Evolutionary conservation across 1,140 invertebrate genomes (phyloP).

Genomic region (Trichogramma pretiosum): DNA sequence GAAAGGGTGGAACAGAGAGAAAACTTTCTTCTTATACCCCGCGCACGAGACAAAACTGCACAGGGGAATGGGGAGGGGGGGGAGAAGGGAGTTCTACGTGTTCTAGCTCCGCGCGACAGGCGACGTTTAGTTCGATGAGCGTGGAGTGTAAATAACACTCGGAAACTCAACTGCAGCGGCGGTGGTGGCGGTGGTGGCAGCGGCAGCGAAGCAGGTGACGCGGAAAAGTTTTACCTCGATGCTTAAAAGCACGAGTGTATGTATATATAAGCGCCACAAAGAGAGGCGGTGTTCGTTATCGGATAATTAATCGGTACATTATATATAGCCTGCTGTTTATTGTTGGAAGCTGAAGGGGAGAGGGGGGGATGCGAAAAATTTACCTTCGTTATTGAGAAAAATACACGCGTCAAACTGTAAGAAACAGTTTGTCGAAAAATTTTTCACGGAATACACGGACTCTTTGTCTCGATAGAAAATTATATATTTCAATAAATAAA

Average conservation of each 20-base stretch:
- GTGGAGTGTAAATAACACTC: slow-evolving; percentile 14
- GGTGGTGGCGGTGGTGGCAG: too few species aligned
- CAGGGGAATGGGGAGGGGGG: too few species aligned
- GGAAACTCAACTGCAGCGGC: background rate
- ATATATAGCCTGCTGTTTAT: background rate
- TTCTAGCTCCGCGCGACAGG: too few species aligned
- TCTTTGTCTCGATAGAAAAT: background rate
- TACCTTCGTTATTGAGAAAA: too few species aligned
- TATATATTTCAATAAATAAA: background rate
- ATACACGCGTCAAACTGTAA: too few species aligned
- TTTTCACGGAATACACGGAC: too few species aligned
- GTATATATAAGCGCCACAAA: too few species aligned
- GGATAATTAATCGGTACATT: background rate
- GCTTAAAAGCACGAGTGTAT: too few species aligned
- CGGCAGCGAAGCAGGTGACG: background rate
- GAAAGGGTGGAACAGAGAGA: background rate
- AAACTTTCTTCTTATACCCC: slow-evolving; percentile 18
- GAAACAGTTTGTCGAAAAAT: too few species aligned
- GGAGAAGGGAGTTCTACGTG: too few species aligned
- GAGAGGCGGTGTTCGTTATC: slow-evolving; percentile 3
- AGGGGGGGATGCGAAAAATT: too few species aligned
- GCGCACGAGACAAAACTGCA: slow-evolving; percentile 13
- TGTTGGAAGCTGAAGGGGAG: background rate
- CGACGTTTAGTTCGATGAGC: slow-evolving; percentile 7
- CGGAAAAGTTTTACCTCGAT: slow-evolving; percentile 11